Evolutionary conservation across 2,888 invertebrate species (phyloP).

Genomic region (Urechis unicinctus): DNA sequence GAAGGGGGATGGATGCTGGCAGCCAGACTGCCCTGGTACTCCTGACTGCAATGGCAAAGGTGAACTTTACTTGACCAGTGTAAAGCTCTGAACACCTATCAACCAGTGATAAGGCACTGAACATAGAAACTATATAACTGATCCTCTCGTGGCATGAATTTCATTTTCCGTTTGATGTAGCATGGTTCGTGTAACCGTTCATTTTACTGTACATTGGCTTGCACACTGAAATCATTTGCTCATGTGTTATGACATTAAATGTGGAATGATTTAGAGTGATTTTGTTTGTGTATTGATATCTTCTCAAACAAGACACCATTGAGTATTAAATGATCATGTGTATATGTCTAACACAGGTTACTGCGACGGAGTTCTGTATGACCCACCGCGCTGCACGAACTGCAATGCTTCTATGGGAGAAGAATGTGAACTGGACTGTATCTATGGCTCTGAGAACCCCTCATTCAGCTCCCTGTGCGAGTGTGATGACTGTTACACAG

Average conservation of each 20-base stretch:
- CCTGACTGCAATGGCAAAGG: slow-evolving; percentile 27
- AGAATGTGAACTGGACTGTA: slow-evolving; percentile 27
- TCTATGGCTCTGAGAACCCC: slow-evolving; percentile 27
- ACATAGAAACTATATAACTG: too few species aligned
- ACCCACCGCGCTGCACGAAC: slow-evolving; percentile 26
- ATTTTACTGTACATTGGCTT: neutral
- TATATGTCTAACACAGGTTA: slow-evolving; percentile 16
- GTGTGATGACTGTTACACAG: slow-evolving; percentile 30
- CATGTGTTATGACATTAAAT: neutral
- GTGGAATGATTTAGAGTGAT: neutral
- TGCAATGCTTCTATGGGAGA: slow-evolving; percentile 28
- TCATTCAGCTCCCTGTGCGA: slow-evolving; percentile 22
- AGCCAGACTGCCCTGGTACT: slow-evolving; percentile 28
- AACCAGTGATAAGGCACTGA: too few species aligned
- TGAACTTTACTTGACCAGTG: too few species aligned
- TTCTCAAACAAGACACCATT: neutral
- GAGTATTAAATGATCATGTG: neutral
- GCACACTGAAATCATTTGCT: neutral
- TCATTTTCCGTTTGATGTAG: too few species aligned
- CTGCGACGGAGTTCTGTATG: slow-evolving; percentile 24
- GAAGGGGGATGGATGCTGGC: slow-evolving; percentile 27
- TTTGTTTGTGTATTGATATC: neutral
- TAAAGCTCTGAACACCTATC: too few species aligned
- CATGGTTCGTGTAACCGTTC: too few species aligned
- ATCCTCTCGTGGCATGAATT: too few species aligned